Evolutionary conservation across 1,140 invertebrate genomes (phyloP), one percentile per base, ranked within the genome.

Genomic region (Caenorhabditis inopinata): DNA sequence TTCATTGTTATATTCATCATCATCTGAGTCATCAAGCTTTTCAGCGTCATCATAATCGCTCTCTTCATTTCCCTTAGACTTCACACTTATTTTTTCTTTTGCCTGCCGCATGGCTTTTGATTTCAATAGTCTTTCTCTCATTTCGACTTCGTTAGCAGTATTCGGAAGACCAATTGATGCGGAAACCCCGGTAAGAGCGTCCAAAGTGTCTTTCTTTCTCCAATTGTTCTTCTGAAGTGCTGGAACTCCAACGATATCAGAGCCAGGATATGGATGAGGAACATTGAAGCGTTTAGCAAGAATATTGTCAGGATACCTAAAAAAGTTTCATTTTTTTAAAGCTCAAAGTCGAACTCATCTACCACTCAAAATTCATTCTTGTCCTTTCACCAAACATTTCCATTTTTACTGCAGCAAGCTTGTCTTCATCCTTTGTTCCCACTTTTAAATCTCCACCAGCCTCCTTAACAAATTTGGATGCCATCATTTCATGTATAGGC

Each of bases 271-370:
- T 0, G 95, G 94, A 89, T 97, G 93, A 0, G 95, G 93, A 11
- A 99, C 93, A 89, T 99, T 98, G 86, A 98, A 98, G 47, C 96
- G 90, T 86, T 95, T 95, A 87, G 94, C 98, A 0, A 99, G 90
- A 16, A 96, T 86, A 74, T 92, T 90, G 74, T 93, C 92, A 1
- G 97, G 97, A 84, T 93, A 76, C 80, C 80, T 76, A 29, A 23
- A 47, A 45, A 51, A 47, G 16, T 18, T 77, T 1, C n/a, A 62
- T 18, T 58, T 1, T 77, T 47, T 51, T 7, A 2, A n/a, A 1
- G 23, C n/a, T 48, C 47, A 29, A 76, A 27, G 7, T 29, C n/a
- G 4, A 21, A 53, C 74, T 76, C 0, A 25, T 23, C 9, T 47
- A 92, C 97, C 97, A 99, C 77, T 92, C 91, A 7, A 87, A 88